A percentile compares a stretch with the other conserved stretches of the same genome.
phyloP scores from a whole-genome alignment of 2,888 invertebrate species.

The Synanthedon tipuliformis region DNA sequence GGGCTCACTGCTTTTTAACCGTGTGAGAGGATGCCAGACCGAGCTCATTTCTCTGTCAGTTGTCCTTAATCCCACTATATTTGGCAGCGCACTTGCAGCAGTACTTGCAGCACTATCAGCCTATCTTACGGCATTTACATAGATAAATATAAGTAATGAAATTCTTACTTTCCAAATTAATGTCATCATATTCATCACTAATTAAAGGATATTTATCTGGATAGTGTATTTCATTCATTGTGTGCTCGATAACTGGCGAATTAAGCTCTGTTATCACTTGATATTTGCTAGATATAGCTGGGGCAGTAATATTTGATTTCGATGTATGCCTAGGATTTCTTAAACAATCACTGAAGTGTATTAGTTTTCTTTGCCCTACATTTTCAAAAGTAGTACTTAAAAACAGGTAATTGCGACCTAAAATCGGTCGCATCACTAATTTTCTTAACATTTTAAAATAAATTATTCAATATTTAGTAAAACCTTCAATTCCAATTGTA shows the following conservation, averaged over 20 bases:
- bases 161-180: constrained; percentile 69
- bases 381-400: neutral
- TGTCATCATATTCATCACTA: constrained; percentile 74
- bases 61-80: too few relatives aligned
- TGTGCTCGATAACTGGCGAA: constrained; percentile 76
- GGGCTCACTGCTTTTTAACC: too few relatives aligned
- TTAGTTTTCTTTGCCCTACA: constrained; percentile 20
- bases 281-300: constrained; percentile 72
- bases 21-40: too few relatives aligned
- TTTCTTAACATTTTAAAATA: neutral
- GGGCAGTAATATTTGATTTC: constrained; percentile 44
- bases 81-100: too few relatives aligned
- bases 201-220: constrained; percentile 37
- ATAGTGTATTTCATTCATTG: constrained; percentile 73
- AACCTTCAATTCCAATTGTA: too few relatives aligned
- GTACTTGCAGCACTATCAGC: too few relatives aligned
- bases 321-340: constrained; percentile 43
- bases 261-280: constrained; percentile 79
- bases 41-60: too few relatives aligned
- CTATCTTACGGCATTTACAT: too few relatives aligned
- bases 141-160: neutral
- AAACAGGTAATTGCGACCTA: neutral
- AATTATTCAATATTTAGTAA: too few relatives aligned
- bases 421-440: neutral
- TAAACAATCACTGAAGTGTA: constrained; percentile 45